These are phyloP conservation scores for Microctonus aethiopoides DNA, from an alignment of 2,888 invertebrate species.

Conservation along the genomic window DNA sequence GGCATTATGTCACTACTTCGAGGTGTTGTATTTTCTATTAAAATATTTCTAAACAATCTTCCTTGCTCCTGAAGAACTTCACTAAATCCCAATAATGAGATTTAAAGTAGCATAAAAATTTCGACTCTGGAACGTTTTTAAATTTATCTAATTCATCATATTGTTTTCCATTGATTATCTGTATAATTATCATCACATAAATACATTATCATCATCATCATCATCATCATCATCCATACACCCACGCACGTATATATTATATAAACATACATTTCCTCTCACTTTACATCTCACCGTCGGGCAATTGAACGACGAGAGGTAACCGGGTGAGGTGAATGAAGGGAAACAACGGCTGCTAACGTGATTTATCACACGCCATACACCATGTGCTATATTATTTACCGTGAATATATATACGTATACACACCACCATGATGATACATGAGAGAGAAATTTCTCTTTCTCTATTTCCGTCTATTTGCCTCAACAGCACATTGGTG, in stretches of 20 bases:
- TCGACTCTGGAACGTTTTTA: too few species aligned
- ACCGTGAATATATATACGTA: slow-evolving; percentile 54
- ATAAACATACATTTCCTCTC: slow-evolving; percentile 23
- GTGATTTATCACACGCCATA: slow-evolving; percentile 64
- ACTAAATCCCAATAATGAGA: too few species aligned
- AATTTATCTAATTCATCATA: too few species aligned
- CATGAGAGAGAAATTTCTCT: slow-evolving; percentile 46
- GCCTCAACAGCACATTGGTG: too few species aligned
- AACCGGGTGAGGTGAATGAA: slow-evolving; percentile 56
- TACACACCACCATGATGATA: slow-evolving; percentile 62
- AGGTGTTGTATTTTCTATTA: too few species aligned
- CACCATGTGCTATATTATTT: slow-evolving; percentile 51
- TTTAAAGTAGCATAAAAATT: too few species aligned
- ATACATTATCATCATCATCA: too few species aligned
- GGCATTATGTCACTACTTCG: too few species aligned
- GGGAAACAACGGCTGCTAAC: slow-evolving; percentile 62
- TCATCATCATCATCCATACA: neutral
- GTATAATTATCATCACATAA: too few species aligned
- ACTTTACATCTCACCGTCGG: neutral
- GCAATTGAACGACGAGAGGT: slow-evolving; percentile 35
- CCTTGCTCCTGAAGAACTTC: too few species aligned
- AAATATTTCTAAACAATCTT: too few species aligned
- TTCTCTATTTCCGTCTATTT: neutral
- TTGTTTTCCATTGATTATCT: too few species aligned
- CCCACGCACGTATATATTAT: neutral